These are phyloP conservation scores for Dolichomitus sp. DNA, from an alignment of 2,888 invertebrate species.

Conservation along the genomic window DNA sequence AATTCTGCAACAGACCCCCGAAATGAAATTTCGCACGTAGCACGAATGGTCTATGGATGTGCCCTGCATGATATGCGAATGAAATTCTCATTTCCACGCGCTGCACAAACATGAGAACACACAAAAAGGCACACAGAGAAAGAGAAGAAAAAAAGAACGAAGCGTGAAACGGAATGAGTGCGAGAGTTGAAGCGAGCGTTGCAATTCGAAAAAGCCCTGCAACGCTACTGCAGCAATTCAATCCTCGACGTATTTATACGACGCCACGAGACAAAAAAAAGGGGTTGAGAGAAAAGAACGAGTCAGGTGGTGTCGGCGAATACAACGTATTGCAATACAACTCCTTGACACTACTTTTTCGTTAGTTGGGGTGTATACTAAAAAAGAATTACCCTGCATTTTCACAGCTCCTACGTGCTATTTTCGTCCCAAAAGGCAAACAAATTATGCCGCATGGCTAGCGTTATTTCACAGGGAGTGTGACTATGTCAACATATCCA, in stretches of 20 bases:
- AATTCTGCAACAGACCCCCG: constrained; percentile 24
- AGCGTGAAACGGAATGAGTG: not conserved
- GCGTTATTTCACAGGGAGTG: constrained; percentile 32
- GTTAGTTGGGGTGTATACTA: not conserved
- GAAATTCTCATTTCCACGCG: constrained; percentile 58
- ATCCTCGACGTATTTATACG: constrained; percentile 19
- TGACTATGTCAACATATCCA: constrained; percentile 2
- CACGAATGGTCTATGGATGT: constrained; percentile 21
- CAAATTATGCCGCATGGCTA: constrained; percentile 4
- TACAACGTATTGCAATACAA: constrained; percentile 4
- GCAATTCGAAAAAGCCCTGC: constrained; percentile 34
- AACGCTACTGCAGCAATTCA: constrained; percentile 45
- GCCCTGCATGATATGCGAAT: constrained; percentile 29
- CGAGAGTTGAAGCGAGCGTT: constrained; percentile 15
- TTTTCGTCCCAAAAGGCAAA: constrained; percentile 8
- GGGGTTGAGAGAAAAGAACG: constrained; percentile 19
- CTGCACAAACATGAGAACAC: constrained; percentile 40
- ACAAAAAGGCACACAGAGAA: constrained; percentile 10
- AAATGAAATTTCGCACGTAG: constrained; percentile 33
- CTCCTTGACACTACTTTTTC: constrained; percentile 34
- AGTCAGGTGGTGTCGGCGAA: not conserved
- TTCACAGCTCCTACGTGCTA: not conserved
- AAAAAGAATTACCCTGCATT: constrained; percentile 1
- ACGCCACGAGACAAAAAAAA: constrained; percentile 6
- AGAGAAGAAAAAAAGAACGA: constrained; percentile 6